These are phyloP conservation scores for Diuraphis noxia DNA, from an alignment of 1,140 invertebrate species.

Conservation along the genomic window DNA sequence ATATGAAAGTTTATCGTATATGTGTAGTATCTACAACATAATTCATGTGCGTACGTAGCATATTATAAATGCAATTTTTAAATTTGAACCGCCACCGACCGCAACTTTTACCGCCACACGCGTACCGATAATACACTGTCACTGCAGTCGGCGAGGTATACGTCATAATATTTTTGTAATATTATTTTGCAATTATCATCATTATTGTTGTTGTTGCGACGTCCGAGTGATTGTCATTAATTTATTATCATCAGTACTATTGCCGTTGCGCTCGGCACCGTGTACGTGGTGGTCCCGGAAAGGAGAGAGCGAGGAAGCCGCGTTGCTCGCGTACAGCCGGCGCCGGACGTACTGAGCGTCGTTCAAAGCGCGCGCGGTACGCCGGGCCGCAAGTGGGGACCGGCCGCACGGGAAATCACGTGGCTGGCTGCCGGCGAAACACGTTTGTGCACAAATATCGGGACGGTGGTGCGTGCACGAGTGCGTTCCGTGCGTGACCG, in stretches of 20 bases:
- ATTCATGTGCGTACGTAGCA: background rate
- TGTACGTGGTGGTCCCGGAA: background rate
- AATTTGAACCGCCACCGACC: background rate
- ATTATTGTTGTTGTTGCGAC: background rate
- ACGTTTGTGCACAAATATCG: background rate
- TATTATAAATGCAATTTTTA: background rate
- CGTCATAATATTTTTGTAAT: background rate
- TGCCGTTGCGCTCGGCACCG: background rate
- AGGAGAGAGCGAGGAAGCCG: background rate
- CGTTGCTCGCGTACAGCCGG: background rate
- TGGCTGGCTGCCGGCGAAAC: background rate
- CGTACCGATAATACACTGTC: too few species aligned
- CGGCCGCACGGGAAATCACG: background rate
- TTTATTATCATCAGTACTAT: background rate
- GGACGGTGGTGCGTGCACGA: background rate
- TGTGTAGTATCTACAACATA: background rate
- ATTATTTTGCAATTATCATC: background rate
- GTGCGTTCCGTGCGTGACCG: background rate
- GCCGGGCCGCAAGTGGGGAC: conserved; percentile 14
- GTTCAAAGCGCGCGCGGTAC: background rate
- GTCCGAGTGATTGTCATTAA: background rate
- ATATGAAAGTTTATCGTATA: background rate
- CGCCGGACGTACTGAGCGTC: background rate
- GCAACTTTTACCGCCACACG: too few species aligned
- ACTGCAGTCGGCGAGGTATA: too few species aligned